Conservation (phyloP, 2,888 invertebrate genomes). For the Uropetala carovei region DNA sequence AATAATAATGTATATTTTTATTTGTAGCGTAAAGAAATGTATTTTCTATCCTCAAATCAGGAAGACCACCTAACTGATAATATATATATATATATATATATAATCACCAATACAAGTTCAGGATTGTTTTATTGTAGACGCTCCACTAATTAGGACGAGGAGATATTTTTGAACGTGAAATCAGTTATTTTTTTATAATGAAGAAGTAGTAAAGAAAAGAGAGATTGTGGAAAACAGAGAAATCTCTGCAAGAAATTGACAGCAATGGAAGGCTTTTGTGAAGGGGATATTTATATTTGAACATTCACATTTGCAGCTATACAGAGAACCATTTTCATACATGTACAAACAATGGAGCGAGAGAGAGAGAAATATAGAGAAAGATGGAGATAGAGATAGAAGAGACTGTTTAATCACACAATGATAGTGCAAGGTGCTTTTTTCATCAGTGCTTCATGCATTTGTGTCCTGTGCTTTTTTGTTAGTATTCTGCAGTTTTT, state of each 20-base stretch:
- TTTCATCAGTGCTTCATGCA: slow-evolving; percentile 15
- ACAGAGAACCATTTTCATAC: background rate
- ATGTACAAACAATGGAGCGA: background rate
- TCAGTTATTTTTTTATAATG: no score
- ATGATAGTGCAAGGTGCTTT: slow-evolving; percentile 38
- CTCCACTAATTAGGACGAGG: no score
- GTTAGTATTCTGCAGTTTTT: background rate
- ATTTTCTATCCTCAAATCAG: no score
- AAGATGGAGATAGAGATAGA: background rate
- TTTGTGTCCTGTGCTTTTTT: slow-evolving; percentile 31
- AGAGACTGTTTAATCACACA: background rate
- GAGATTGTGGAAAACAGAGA: no score
- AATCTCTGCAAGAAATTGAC: background rate
- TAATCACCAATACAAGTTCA: no score
- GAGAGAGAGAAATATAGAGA: background rate
- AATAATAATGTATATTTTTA: no score
- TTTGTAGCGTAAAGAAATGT: no score
- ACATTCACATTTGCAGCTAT: background rate
- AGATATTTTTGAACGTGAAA: no score
- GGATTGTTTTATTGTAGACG: no score
- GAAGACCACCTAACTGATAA: no score
- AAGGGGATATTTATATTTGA: background rate
- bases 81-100: no score
- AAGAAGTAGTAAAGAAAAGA: no score
- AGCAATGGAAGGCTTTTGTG: background rate